Conservation (phyloP, 2,888 invertebrate species). For the Cistogaster globosa region DNA sequence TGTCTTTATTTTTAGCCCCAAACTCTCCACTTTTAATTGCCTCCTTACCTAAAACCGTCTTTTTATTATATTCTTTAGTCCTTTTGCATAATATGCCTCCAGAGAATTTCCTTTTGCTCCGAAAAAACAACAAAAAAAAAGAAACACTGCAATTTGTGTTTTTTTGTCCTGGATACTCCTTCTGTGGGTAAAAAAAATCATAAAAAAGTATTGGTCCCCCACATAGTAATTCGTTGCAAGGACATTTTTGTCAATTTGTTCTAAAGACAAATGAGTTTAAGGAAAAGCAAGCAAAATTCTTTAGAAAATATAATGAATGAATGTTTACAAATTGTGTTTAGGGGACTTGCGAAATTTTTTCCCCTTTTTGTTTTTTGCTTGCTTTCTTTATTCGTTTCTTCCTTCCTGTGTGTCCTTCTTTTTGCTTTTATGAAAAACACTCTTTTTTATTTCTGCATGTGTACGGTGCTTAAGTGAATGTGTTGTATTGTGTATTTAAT, state of each 20-base stretch:
- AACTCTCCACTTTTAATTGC: conserved; percentile 35
- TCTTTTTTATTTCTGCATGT: conserved; percentile 6
- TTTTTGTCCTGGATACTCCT: conserved; percentile 6
- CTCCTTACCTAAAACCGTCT: conserved; percentile 11
- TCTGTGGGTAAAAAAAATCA: background rate
- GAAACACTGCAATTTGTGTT: background rate
- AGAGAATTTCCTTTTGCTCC: conserved; percentile 35
- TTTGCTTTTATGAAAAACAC: conserved; percentile 5
- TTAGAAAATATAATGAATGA: background rate
- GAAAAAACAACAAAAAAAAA: conserved; percentile 14
- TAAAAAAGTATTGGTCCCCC: conserved; percentile 38
- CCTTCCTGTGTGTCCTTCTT: conserved; percentile 25
- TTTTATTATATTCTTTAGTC: conserved; percentile 21
- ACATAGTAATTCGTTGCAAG: conserved; percentile 11
- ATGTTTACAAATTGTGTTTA: conserved; percentile 17
- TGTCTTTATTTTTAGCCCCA: background rate
- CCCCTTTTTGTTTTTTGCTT: background rate
- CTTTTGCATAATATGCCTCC: conserved; percentile 64
- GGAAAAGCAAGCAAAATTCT: conserved; percentile 1
- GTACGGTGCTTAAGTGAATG: background rate
- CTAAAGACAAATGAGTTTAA: conserved; percentile 20
- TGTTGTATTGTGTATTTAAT: conserved; percentile 67
- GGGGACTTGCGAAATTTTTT: conserved; percentile 29
- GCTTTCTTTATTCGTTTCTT: conserved; percentile 24
- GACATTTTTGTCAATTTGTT: conserved; percentile 49